Conservation (phyloP, 2,113 vertebrate species). For the Tupaia tana region DNA sequence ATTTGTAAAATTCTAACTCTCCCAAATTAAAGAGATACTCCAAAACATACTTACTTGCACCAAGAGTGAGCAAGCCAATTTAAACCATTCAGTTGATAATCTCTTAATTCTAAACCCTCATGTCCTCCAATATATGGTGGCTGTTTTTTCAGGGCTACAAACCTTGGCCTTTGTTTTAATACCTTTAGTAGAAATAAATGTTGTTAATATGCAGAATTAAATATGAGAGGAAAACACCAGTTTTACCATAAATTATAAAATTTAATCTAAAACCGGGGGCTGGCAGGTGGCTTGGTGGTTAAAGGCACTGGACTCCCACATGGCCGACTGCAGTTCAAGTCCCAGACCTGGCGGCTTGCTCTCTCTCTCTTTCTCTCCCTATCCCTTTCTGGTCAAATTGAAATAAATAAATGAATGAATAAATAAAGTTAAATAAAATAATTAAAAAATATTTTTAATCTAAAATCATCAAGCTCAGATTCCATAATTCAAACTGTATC, state of each 20-base stretch:
- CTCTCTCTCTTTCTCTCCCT: too few species aligned
- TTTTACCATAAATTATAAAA: constrained; percentile 38
- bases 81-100: constrained; percentile 97
- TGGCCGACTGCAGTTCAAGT: too few species aligned
- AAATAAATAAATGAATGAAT: too few species aligned
- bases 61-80: constrained; percentile 99
- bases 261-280: neutral
- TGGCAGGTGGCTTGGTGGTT: too few species aligned
- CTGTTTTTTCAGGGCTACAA: constrained; percentile 97
- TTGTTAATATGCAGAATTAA: constrained; percentile 49
- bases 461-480: constrained; percentile 49
- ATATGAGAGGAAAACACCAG: constrained; percentile 11
- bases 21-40: constrained; percentile 38
- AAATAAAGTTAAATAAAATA: neutral
- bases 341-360: too few species aligned
- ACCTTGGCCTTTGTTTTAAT: constrained; percentile 96
- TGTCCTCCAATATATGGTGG: constrained; percentile 93
- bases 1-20: neutral
- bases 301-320: too few species aligned
- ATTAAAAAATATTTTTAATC: constrained; percentile 4
- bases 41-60: constrained; percentile 95
- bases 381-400: too few species aligned
- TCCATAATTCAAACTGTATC: constrained; percentile 21
- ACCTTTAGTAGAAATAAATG: constrained; percentile 86
- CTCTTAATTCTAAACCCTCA: constrained; percentile 95